Percentiles rank a stretch among this genome's conserved stretches.
phyloP scores from a whole-genome alignment of 2,797 vertebrate species.

The Glossophaga mutica region DNA sequence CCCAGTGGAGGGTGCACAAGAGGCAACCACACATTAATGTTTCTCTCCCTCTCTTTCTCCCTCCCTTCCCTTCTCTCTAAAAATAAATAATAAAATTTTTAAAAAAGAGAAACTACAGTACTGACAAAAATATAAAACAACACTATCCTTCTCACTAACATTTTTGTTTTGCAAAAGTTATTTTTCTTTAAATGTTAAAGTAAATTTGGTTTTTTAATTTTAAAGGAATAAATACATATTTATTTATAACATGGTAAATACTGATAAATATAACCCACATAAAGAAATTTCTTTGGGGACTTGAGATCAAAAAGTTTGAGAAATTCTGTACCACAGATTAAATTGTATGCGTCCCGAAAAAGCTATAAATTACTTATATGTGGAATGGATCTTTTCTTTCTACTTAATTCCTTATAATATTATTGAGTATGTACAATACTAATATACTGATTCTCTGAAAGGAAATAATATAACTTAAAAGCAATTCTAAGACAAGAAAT shows the following conservation, averaged over 20 bases:
- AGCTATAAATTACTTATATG: neutral
- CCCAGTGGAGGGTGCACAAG: too few relatives aligned
- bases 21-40: too few relatives aligned
- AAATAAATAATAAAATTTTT: too few relatives aligned
- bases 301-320: neutral
- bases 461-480: slow-evolving; percentile 26
- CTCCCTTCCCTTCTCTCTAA: too few relatives aligned
- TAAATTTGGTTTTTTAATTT: neutral
- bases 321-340: neutral
- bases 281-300: neutral
- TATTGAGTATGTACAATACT: neutral
- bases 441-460: neutral
- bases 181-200: slow-evolving; percentile 34
- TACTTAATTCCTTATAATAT: neutral
- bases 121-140: neutral
- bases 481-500: neutral
- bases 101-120: neutral
- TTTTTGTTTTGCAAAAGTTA: slow-evolving; percentile 11
- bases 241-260: neutral
- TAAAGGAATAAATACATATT: neutral
- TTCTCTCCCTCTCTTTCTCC: too few relatives aligned
- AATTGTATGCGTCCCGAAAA: neutral
- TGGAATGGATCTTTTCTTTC: neutral
- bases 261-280: neutral
- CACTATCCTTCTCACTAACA: neutral